Evolutionary conservation across 2,888 invertebrate genomes (phyloP).

Genomic region (Sympetrum striolatum): DNA sequence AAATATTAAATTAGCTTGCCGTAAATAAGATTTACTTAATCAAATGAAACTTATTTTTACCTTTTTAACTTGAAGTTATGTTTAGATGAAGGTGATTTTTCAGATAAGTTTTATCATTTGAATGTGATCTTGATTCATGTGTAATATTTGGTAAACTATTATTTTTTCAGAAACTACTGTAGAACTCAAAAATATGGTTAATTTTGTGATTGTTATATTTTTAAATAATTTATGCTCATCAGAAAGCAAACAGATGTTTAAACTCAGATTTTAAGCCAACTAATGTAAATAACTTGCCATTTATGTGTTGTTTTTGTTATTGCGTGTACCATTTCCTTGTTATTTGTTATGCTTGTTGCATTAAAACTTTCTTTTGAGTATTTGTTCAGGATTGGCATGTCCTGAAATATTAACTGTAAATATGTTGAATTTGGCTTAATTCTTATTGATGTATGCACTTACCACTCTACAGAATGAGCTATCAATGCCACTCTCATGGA

Average conservation of each 20-base stretch:
- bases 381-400: background rate
- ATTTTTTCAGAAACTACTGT: too few relatives aligned
- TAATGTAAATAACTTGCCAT: constrained; percentile 14
- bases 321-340: background rate
- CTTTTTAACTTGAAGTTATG: background rate
- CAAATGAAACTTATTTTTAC: background rate
- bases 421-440: constrained; percentile 25
- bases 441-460: constrained; percentile 16
- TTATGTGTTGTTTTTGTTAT: constrained; percentile 24
- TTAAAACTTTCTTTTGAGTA: background rate
- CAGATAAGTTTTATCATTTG: background rate
- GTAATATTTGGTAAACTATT: background rate
- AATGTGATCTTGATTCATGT: background rate
- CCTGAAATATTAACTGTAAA: constrained; percentile 33
- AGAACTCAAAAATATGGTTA: background rate
- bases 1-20: background rate
- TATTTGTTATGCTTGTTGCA: constrained; percentile 16
- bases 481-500: background rate
- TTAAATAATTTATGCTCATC: background rate
- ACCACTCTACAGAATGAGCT: background rate
- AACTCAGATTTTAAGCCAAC: background rate
- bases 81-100: background rate
- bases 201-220: background rate
- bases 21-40: background rate
- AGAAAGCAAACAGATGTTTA: background rate